Evolutionary conservation across 2,113 vertebrate genomes (phyloP).

Genomic region (Seriola rivoliana): DNA sequence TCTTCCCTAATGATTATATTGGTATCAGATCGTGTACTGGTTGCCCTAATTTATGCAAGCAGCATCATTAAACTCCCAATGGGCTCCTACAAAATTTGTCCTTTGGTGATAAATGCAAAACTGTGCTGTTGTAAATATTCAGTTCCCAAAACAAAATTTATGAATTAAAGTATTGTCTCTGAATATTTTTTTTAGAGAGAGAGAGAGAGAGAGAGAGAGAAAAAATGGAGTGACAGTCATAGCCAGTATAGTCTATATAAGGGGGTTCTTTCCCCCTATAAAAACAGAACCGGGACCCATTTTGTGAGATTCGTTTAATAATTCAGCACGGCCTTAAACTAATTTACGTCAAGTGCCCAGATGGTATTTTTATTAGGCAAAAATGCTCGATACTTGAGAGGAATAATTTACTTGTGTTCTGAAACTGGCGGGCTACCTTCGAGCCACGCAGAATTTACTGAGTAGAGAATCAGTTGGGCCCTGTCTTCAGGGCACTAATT

Average conservation of each 20-base stretch:
- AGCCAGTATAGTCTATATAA: background rate
- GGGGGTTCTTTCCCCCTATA: constrained; percentile 35
- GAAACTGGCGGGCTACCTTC: constrained; percentile 62
- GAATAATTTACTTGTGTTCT: constrained; percentile 70
- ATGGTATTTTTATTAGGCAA: constrained; percentile 82
- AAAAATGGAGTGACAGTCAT: constrained; percentile 13
- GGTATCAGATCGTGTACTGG: constrained; percentile 26
- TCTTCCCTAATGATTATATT: constrained; percentile 40
- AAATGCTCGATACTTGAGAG: constrained; percentile 74
- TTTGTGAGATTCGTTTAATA: constrained; percentile 79
- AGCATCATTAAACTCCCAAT: constrained; percentile 58
- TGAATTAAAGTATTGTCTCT: constrained; percentile 2
- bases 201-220: constrained; percentile 7
- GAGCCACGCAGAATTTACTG: constrained; percentile 50
- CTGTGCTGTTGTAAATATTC: constrained; percentile 20
- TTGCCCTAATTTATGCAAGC: constrained; percentile 45
- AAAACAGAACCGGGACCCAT: constrained; percentile 66
- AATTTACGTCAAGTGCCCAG: constrained; percentile 78
- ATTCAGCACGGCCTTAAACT: constrained; percentile 78
- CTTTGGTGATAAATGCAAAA: constrained; percentile 32
- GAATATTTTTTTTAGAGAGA: background rate
- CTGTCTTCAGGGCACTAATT: constrained; percentile 47
- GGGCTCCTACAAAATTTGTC: constrained; percentile 37
- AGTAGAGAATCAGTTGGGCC: constrained; percentile 46
- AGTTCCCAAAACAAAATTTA: constrained; percentile 6